phyloP scores from a whole-genome alignment of 2,113 vertebrate genomes.

The Syngnathus typhle region DNA sequence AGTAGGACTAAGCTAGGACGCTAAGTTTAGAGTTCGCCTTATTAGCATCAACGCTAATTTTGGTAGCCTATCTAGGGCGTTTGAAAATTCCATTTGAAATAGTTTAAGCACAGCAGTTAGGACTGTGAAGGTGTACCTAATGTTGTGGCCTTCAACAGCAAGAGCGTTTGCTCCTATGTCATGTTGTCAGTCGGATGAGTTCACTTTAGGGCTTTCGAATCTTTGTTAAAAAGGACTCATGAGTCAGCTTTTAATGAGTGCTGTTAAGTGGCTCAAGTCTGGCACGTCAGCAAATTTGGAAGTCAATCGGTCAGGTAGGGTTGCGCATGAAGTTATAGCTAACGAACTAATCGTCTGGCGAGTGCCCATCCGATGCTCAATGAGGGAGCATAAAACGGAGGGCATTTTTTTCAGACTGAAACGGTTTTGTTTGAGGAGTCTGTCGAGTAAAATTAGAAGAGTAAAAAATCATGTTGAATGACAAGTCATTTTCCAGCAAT shows the following conservation, averaged over 20 bases:
- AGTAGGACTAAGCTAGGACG: no score
- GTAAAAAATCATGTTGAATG: no score
- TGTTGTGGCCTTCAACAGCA: not conserved
- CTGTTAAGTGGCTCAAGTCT: not conserved
- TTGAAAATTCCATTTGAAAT: no score
- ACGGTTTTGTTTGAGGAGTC: not conserved
- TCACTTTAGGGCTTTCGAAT: not conserved
- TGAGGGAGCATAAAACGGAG: not conserved
- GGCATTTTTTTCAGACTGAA: not conserved
- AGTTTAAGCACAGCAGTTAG: no score
- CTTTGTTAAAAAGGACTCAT: not conserved
- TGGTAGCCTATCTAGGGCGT: no score
- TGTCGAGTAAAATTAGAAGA: not conserved
- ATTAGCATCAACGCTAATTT: no score
- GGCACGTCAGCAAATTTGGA: not conserved
- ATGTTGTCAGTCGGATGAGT: not conserved
- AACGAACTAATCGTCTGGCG: not conserved
- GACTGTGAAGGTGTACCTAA: not conserved
- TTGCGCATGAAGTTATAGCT: not conserved
- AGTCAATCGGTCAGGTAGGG: not conserved
- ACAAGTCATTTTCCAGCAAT: no score
- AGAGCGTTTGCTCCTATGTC: not conserved
- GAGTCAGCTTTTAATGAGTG: slow-evolving; percentile 1
- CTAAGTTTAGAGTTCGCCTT: no score
- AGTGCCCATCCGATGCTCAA: not conserved